Evolutionary conservation across 1,140 invertebrate species (phyloP).

Genomic region (Cyrtorhinus lividipennis): DNA sequence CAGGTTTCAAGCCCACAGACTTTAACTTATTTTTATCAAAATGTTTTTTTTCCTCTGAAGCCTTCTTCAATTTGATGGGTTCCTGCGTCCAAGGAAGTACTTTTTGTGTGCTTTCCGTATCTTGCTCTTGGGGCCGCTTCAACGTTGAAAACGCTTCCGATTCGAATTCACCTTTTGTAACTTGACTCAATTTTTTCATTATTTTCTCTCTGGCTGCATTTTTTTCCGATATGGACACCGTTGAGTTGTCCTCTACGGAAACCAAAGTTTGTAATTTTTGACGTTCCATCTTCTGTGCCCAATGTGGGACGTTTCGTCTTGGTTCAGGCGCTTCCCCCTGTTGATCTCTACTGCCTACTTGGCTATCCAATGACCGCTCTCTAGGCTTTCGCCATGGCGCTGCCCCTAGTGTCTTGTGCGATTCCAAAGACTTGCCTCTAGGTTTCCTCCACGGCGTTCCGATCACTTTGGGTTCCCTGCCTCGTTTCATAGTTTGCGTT

Average conservation of each 20-base stretch:
- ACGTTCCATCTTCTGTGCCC: background rate
- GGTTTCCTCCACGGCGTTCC: conserved; percentile 21
- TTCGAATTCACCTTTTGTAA: background rate
- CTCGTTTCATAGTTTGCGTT: conserved; percentile 13
- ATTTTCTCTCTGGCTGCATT: background rate
- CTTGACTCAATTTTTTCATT: background rate
- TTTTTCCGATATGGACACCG: background rate
- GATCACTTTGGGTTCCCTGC: background rate
- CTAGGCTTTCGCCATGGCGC: conserved; percentile 22
- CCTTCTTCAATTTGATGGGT: background rate
- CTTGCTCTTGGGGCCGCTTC: background rate
- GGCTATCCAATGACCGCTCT: conserved; percentile 22
- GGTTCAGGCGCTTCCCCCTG: background rate
- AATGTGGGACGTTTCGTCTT: background rate
- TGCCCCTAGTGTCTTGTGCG: background rate
- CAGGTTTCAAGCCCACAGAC: conserved; percentile 29
- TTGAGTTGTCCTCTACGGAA: background rate
- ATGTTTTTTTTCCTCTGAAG: background rate
- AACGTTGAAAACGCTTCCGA: background rate
- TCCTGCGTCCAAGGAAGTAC: conserved; percentile 13
- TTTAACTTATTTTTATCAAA: conserved; percentile 5
- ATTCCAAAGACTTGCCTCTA: conserved; percentile 16
- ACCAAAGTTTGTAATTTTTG: conserved; percentile 5
- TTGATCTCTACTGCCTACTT: background rate
- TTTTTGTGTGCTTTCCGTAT: background rate